A percentile compares a stretch with the other conserved stretches of the same genome.
These are phyloP conservation scores for Anguilla rostrata DNA, from an alignment of 2,113 vertebrate species.

Conservation along the genomic window DNA sequence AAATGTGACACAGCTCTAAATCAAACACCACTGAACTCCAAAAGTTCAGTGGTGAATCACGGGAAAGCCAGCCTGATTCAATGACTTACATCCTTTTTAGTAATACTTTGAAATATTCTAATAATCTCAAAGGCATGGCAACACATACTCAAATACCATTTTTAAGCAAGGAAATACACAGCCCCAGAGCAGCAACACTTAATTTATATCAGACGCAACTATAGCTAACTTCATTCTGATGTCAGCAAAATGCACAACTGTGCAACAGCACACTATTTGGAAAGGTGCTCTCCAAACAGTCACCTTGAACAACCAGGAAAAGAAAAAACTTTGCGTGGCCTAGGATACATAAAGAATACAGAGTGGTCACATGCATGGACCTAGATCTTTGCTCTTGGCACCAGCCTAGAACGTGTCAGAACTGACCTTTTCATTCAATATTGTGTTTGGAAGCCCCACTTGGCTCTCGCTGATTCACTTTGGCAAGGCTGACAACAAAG, in stretches of 20 bases:
- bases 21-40: neutral
- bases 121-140: neutral
- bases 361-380: neutral
- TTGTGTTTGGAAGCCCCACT: constrained; percentile 20
- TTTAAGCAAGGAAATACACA: no score
- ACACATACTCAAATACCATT: neutral
- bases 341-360: neutral
- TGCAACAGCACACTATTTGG: neutral
- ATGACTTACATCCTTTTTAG: neutral
- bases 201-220: neutral
- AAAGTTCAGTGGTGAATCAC: neutral
- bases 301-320: neutral
- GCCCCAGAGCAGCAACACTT: no score
- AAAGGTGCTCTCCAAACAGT: neutral
- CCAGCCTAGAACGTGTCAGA: constrained; percentile 6
- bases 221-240: neutral
- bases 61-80: neutral
- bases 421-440: constrained; percentile 27
- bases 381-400: neutral
- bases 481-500: constrained; percentile 29
- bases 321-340: neutral
- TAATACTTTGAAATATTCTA: neutral
- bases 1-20: neutral
- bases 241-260: neutral
- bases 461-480: constrained; percentile 26